Evolutionary conservation across 2,888 invertebrate genomes (phyloP), one percentile per base, ranked within the genome.

Genomic region (Clistopyga incitator): DNA sequence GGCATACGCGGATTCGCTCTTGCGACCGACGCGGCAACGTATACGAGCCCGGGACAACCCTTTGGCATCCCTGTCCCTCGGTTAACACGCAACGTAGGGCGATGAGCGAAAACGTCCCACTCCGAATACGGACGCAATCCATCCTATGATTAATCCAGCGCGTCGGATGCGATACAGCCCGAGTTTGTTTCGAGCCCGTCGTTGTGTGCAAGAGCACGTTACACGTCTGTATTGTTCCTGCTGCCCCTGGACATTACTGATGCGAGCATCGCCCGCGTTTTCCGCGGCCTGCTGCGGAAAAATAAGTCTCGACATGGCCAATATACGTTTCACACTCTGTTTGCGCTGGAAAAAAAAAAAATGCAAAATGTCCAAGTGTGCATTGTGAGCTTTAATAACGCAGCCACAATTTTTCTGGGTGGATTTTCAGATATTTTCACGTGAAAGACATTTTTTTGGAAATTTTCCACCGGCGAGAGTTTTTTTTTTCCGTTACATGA

Each of bases 91-190:
- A 70, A 34, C 45, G 67, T 47, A 18, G 56, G 56, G n/a, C 52
- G 6, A 64, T 34, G 64, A 61, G 52, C 54, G 59, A 75, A 54
- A 80, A 68, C 76, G 18, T 42, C 42, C 74, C 29, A 67, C 42
- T 38, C 23, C 15, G 64, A 75, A 70, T 70, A 75, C 64, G 75
- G 61, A 75, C 38, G 80, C 80, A 34, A 76, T 71, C 64, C 70
- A 81, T 76, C 47, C 71, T 50, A 47, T 76, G 71, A 76, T 81
- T 81, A 76, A 76, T 76, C 65, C 70, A 52, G 23, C 70, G 50
- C 25, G 67, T 68, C 52, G 29, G 29, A 81, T 65, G 34, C 29
- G 25, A 52, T 64, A 70, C 68, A 29, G 61, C 42, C 50, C 64
- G 68, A 29, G 70, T 76, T 81, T 75, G 45, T 64, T 75, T 70